phyloP scores from a whole-genome alignment of 2,888 invertebrate species.

The Arrhopalites spinosus region DNA sequence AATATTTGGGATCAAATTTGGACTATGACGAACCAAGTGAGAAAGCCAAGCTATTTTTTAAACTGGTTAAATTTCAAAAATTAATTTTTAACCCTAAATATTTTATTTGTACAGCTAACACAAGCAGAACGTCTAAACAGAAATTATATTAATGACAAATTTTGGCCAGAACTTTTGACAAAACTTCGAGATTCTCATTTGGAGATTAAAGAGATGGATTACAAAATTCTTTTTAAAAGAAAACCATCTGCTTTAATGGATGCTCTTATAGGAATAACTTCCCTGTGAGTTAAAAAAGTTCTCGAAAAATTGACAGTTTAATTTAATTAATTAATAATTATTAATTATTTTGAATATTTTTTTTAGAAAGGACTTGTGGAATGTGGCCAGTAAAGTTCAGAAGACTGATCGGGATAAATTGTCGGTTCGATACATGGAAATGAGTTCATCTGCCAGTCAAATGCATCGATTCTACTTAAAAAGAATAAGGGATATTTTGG shows the following conservation, averaged over 20 bases:
- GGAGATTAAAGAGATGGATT: slow-evolving; percentile 28
- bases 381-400: not conserved
- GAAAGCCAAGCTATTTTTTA: not conserved
- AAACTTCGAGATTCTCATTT: slow-evolving; percentile 1
- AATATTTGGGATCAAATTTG: not conserved
- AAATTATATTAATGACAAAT: slow-evolving; percentile 6
- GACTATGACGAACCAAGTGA: slow-evolving; percentile 15
- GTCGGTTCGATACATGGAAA: slow-evolving; percentile 31
- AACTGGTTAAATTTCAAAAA: not conserved
- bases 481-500: slow-evolving; percentile 36
- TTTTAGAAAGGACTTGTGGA: slow-evolving; percentile 15
- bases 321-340: not conserved
- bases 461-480: slow-evolving; percentile 39
- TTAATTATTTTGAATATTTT: not conserved
- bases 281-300: slow-evolving; percentile 30
- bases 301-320: not conserved
- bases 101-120: not conserved
- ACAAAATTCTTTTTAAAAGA: slow-evolving; percentile 34
- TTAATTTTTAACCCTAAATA: not conserved
- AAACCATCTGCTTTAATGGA: slow-evolving; percentile 38
- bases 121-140: slow-evolving; percentile 13
- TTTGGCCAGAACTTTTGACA: slow-evolving; percentile 24
- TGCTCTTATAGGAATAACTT: slow-evolving; percentile 25
- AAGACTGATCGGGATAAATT: slow-evolving; percentile 6
- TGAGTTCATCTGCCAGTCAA: slow-evolving; percentile 31